phyloP scores from a whole-genome alignment of 2,888 invertebrate species.

The Phyllotreta cruciferae region DNA sequence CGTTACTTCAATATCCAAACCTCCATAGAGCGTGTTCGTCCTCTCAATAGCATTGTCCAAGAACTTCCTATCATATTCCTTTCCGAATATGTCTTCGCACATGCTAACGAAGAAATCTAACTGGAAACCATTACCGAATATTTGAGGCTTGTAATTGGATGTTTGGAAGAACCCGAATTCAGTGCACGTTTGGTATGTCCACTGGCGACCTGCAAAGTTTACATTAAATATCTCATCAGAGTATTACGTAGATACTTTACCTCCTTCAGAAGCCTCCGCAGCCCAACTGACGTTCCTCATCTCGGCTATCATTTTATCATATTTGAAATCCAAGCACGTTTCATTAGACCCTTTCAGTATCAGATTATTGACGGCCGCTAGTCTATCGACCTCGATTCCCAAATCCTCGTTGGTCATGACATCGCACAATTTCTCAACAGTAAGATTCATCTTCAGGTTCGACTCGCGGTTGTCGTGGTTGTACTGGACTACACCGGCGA shows the following conservation, averaged over 20 bases:
- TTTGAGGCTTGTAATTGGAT: slow-evolving; percentile 69
- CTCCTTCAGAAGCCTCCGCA: slow-evolving; percentile 69
- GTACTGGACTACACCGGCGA: slow-evolving; percentile 93
- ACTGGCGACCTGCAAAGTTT: slow-evolving; percentile 72
- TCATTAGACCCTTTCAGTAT: slow-evolving; percentile 71
- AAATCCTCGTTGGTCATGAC: slow-evolving; percentile 72
- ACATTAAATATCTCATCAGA: slow-evolving; percentile 9
- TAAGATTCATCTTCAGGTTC: slow-evolving; percentile 70
- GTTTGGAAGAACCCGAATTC: slow-evolving; percentile 97
- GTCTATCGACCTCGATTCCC: slow-evolving; percentile 70
- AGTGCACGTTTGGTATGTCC: slow-evolving; percentile 95
- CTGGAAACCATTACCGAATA: slow-evolving; percentile 79
- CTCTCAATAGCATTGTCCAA: slow-evolving; percentile 69
- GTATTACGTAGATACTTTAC: slow-evolving; percentile 51
- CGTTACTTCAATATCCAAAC: slow-evolving; percentile 70
- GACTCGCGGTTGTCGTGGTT: slow-evolving; percentile 88
- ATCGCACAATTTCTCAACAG: slow-evolving; percentile 81
- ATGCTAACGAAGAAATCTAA: slow-evolving; percentile 80
- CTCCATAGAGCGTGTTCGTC: slow-evolving; percentile 85
- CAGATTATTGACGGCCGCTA: slow-evolving; percentile 77
- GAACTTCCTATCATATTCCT: slow-evolving; percentile 70
- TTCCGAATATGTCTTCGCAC: slow-evolving; percentile 84
- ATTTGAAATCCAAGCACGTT: slow-evolving; percentile 84
- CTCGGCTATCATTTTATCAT: slow-evolving; percentile 75
- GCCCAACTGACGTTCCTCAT: slow-evolving; percentile 74